Evolutionary conservation across 2,113 vertebrate genomes (phyloP).

Genomic region (Atlantisia rogersi): DNA sequence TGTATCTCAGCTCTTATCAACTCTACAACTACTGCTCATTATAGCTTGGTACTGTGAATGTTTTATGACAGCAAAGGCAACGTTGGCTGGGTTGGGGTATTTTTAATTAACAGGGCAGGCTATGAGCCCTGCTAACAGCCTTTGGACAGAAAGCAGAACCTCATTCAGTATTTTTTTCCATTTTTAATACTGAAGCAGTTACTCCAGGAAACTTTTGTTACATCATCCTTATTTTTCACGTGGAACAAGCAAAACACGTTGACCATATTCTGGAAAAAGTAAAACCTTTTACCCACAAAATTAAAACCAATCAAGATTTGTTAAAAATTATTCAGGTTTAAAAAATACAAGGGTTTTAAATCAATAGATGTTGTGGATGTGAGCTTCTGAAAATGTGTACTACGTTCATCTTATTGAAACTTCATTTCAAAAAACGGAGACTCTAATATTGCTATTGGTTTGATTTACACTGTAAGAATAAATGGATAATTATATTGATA

Average conservation of each 20-base stretch:
- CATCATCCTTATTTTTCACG: not conserved
- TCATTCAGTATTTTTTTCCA: not conserved
- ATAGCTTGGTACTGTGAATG: not conserved
- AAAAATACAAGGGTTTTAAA: not conserved
- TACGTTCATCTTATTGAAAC: not conserved
- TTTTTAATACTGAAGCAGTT: not conserved
- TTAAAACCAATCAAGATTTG: not conserved
- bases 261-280: not conserved
- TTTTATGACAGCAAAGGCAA: not conserved
- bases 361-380: not conserved
- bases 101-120: not conserved
- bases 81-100: not conserved
- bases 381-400: not conserved
- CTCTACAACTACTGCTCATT: not conserved
- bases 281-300: not conserved
- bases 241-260: not conserved
- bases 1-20: not conserved
- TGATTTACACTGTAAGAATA: not conserved
- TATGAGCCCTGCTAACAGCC: not conserved
- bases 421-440: not conserved
- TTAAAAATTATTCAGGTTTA: not conserved
- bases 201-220: not conserved
- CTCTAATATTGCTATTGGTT: not conserved
- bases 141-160: not conserved
- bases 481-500: not conserved